Evolutionary conservation across 64 coral and sea anemone genomes (phyloP), one percentile per base, ranked within the genome.

Genomic region (Stichodactyla helianthus): DNA sequence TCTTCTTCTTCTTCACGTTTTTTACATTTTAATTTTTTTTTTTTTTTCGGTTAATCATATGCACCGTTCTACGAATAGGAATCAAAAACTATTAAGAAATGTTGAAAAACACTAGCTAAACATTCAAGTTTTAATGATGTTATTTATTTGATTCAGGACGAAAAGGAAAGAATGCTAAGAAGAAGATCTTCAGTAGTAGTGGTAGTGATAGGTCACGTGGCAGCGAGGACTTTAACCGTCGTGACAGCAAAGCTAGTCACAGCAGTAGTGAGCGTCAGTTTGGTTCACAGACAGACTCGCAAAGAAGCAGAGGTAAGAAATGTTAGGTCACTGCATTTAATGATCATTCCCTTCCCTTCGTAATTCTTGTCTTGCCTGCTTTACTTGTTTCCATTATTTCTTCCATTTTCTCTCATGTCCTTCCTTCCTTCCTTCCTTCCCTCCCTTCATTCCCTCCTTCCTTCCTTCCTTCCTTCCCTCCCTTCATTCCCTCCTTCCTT

Each of bases 231-330:
- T 81, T 81, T 53, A 90, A 97, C 74, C 84, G 94, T 71, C 91
- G 18, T 44, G 91, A 82, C 10, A 92, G 89, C 52, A 86, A 62
- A 5, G 93, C 81, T 12, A 95, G 94, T 88, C 88, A 96, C 50
- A 87, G 84, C 55, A 86, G 91, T 12, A 11, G 54, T 63, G 83
- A 84, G 14, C 61, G 20, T 68, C 80, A 19, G 31, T 63, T 84
- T 71, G 88, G 62, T 27, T 89, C 51, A 59, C 88, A 71, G 31
- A 81, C 54, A 83, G 88, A 83, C 81, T 82, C 54, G 6, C 83
- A 84, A 55, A 84, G 83, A 55, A 84, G 83, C 59, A 58, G 55
- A 84, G 83, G 83, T 84, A 63, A 19, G 79, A 6, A 23, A 77
- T 10, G 71, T 77, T 5, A 4, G 35, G 35, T 44, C 28, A 31